phyloP scores from a whole-genome alignment of 2,113 vertebrate genomes.

The Indri indri region DNA sequence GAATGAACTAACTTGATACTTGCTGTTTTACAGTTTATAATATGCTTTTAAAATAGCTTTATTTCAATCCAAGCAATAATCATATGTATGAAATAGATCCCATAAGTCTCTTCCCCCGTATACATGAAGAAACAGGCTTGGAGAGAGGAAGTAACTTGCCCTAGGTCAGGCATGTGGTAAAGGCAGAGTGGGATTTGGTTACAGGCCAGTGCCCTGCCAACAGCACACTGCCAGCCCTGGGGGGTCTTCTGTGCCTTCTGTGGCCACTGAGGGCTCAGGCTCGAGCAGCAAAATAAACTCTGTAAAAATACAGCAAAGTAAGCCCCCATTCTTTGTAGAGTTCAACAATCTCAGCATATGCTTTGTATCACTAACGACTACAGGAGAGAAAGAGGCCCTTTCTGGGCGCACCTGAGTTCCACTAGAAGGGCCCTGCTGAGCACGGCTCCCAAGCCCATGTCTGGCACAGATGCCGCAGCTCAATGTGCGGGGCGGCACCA shows the following conservation, averaged over 20 bases:
- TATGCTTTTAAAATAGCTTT: neutral
- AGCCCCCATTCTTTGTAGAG: neutral
- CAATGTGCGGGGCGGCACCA: neutral
- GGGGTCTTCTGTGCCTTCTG: neutral
- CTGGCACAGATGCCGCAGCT: neutral
- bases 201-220: too few relatives aligned
- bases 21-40: constrained; percentile 7
- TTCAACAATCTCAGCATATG: neutral
- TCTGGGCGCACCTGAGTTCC: fast-evolving
- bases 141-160: neutral
- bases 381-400: neutral
- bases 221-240: neutral
- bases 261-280: neutral
- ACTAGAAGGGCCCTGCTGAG: neutral
- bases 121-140: neutral
- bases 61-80: neutral
- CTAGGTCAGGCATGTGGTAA: neutral
- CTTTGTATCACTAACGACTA: neutral
- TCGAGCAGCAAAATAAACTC: neutral
- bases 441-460: neutral
- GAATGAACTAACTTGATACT: neutral
- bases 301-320: neutral
- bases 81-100: neutral
- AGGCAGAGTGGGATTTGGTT: neutral
- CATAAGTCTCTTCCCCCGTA: neutral